Conservation (phyloP, 2,113 vertebrate species). For the Agapornis roseicollis region DNA sequence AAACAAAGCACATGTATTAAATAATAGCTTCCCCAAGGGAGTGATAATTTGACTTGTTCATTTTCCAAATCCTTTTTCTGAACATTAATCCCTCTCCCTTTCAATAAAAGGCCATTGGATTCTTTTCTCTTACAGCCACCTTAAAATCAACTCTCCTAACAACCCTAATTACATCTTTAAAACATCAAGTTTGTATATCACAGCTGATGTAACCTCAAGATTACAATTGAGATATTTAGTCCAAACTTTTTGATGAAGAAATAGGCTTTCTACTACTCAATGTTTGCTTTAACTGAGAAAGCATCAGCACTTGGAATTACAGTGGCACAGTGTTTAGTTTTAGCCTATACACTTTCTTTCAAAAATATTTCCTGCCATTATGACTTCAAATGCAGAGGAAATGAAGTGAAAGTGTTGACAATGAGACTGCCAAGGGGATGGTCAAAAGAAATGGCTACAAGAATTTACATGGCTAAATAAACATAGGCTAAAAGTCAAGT, state of each 20-base stretch:
- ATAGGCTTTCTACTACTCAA: neutral
- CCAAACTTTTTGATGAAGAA: neutral
- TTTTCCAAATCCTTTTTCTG: neutral
- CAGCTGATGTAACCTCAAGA: neutral
- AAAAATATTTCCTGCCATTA: neutral
- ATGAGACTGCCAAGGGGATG: slow-evolving; percentile 68
- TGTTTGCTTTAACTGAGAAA: neutral
- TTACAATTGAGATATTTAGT: neutral
- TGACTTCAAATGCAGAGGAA: neutral
- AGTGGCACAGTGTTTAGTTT: neutral
- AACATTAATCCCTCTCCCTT: neutral
- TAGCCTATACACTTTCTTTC: neutral
- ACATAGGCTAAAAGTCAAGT: slow-evolving; percentile 71
- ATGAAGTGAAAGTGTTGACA: slow-evolving; percentile 20
- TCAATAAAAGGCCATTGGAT: neutral
- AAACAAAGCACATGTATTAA: neutral
- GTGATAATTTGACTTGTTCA: neutral
- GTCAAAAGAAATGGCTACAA: slow-evolving; percentile 62
- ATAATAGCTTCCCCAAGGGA: neutral
- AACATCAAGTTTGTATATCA: neutral
- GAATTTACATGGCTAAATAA: slow-evolving; percentile 57
- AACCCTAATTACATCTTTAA: neutral
- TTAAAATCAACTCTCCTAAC: neutral
- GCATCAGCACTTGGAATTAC: neutral
- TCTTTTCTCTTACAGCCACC: neutral